Evolutionary conservation across 2,797 vertebrate genomes (phyloP).

Genomic region (Poeciliopsis presidionis): DNA sequence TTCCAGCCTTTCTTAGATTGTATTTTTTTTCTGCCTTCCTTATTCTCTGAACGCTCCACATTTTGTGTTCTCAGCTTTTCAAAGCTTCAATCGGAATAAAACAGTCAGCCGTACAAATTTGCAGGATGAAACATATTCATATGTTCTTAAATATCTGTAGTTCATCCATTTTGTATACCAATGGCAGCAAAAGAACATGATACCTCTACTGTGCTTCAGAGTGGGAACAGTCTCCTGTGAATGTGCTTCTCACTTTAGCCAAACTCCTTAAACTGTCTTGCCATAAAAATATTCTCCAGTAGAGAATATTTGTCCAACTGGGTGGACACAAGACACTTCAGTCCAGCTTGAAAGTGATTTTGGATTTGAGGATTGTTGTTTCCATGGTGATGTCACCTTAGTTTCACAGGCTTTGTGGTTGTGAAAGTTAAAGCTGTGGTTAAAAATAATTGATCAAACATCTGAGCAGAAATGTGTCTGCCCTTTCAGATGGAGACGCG

Average conservation of each 20-base stretch:
- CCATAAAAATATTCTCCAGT: not conserved
- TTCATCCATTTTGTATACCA: not conserved
- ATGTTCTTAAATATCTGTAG: not conserved
- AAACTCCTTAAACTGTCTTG: not conserved
- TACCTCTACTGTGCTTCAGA: not conserved
- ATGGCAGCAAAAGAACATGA: not conserved
- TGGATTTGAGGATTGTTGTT: not conserved
- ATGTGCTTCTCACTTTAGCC: too few species aligned
- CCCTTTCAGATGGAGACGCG: conserved; percentile 89
- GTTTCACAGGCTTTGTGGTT: not conserved
- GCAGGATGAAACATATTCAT: not conserved
- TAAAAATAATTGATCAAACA: not conserved
- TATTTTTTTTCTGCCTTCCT: not conserved
- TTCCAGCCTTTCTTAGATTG: not conserved
- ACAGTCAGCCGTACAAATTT: not conserved
- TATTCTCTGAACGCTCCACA: not conserved
- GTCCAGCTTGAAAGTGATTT: not conserved
- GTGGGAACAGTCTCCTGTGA: too few species aligned
- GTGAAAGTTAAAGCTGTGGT: not conserved
- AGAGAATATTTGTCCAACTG: not conserved
- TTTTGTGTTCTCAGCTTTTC: not conserved
- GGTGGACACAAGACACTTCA: not conserved
- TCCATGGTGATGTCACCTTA: not conserved
- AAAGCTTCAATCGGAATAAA: not conserved
- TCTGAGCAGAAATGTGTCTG: not conserved